Percentiles rank a stretch among this genome's conserved stretches.
Evolutionary conservation across 2,888 invertebrate genomes (phyloP).

Genomic region (Keiferia lycopersicella): DNA sequence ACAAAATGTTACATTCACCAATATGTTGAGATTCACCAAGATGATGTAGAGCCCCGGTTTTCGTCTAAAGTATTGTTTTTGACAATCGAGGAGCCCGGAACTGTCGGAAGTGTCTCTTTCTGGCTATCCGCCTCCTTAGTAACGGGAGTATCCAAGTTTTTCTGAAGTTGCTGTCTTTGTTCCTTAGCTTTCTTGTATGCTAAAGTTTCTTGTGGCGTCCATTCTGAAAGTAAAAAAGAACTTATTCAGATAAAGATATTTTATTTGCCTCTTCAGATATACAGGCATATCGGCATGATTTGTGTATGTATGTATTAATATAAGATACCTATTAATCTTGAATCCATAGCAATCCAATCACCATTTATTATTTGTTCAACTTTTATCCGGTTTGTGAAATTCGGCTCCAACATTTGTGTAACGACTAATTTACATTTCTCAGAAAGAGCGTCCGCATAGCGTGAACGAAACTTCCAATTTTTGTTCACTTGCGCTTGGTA

Average conservation of each 20-base stretch:
- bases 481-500: slow-evolving; percentile 82
- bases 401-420: slow-evolving; percentile 85
- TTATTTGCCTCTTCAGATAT: not conserved
- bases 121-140: slow-evolving; percentile 35
- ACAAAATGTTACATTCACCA: slow-evolving; percentile 23
- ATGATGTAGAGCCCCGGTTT: slow-evolving; percentile 45
- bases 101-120: slow-evolving; percentile 28
- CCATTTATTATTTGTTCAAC: slow-evolving; percentile 80
- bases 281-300: too few species aligned
- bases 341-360: slow-evolving; percentile 86
- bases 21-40: slow-evolving; percentile 32
- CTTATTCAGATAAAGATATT: not conserved
- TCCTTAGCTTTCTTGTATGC: slow-evolving; percentile 69
- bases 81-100: slow-evolving; percentile 53
- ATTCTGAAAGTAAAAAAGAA: slow-evolving; percentile 48
- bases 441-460: slow-evolving; percentile 80
- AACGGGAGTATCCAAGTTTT: slow-evolving; percentile 26
- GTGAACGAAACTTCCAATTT: slow-evolving; percentile 86
- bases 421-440: slow-evolving; percentile 84
- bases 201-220: slow-evolving; percentile 65
- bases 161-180: slow-evolving; percentile 51
- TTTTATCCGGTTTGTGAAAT: slow-evolving; percentile 80
- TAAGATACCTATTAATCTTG: slow-evolving; percentile 62
- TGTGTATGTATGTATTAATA: too few species aligned
- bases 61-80: slow-evolving; percentile 48